phyloP scores from a whole-genome alignment of 1,140 invertebrate genomes.

The Drosophila takahashii region DNA sequence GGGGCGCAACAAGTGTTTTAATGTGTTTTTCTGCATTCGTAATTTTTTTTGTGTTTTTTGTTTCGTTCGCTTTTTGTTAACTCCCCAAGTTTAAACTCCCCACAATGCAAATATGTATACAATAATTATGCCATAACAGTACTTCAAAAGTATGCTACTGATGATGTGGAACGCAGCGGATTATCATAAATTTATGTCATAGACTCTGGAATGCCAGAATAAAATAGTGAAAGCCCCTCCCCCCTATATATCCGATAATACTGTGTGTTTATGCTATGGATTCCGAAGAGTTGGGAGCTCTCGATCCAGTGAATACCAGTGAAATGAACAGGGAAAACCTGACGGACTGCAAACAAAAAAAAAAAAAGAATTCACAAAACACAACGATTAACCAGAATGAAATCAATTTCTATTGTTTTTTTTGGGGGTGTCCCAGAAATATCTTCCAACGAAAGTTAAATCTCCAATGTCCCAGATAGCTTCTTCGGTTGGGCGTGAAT shows the following conservation, averaged over 20 bases:
- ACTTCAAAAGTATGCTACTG: slow-evolving; percentile 2
- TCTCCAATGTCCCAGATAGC: background rate
- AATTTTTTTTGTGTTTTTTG: background rate
- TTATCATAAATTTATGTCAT: slow-evolving; percentile 4
- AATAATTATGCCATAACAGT: slow-evolving; percentile 11
- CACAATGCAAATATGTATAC: slow-evolving; percentile 1
- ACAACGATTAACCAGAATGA: background rate
- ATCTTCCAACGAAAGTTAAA: background rate
- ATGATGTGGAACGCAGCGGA: slow-evolving; percentile 7
- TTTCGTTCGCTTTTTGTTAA: background rate
- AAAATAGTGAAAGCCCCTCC: background rate
- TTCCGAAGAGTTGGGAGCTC: background rate
- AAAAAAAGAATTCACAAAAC: background rate
- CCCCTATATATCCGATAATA: background rate
- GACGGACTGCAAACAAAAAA: background rate
- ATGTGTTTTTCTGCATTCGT: background rate
- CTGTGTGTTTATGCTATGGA: background rate
- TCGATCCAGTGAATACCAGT: background rate
- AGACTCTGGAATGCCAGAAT: slow-evolving; percentile 1
- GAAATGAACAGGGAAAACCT: background rate
- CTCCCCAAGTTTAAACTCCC: background rate
- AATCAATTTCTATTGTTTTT: slow-evolving; percentile 1
- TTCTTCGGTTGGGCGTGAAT: background rate
- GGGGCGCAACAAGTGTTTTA: slow-evolving; percentile 9
- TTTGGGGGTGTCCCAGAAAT: slow-evolving; percentile 2